phyloP scores from a whole-genome alignment of 2,888 invertebrate species.

The Ariolimax columbianus region DNA sequence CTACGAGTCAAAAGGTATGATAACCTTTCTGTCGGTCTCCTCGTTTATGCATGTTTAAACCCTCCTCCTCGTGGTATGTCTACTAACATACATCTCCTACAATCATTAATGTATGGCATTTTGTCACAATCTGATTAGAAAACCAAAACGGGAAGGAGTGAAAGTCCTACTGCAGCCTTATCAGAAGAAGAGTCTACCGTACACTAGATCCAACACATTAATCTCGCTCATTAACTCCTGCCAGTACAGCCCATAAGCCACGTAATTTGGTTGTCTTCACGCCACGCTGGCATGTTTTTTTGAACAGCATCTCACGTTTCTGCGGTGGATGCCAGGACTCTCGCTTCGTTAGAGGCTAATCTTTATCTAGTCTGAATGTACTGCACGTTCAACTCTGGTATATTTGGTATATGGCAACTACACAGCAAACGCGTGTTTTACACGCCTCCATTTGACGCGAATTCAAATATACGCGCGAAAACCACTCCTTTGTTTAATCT shows the following conservation, averaged over 20 bases:
- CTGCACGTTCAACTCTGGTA: conserved; percentile 8
- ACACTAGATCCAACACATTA: conserved; percentile 12
- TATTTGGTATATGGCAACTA: not conserved
- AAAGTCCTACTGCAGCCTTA: not conserved
- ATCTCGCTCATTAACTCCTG: not conserved
- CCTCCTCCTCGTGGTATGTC: not conserved
- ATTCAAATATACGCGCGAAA: no score
- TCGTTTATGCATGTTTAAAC: not conserved
- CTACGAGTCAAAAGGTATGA: no score
- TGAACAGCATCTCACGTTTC: not conserved
- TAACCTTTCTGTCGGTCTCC: no score
- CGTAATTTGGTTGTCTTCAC: conserved; percentile 6
- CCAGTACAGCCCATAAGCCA: not conserved
- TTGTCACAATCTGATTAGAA: conserved; percentile 18
- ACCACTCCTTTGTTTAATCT: no score
- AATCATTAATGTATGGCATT: conserved; percentile 11
- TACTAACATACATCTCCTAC: not conserved
- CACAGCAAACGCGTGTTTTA: no score
- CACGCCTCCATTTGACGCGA: no score
- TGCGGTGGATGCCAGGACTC: not conserved
- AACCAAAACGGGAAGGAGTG: not conserved
- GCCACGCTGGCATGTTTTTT: conserved; percentile 25
- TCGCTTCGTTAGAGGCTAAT: conserved; percentile 30
- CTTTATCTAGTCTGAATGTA: conserved; percentile 20
- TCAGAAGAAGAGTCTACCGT: no score